Percentiles rank a stretch among this genome's conserved stretches.
Conservation (phyloP, 2,888 invertebrate species). For the Acanthacorydalis orientalis region DNA sequence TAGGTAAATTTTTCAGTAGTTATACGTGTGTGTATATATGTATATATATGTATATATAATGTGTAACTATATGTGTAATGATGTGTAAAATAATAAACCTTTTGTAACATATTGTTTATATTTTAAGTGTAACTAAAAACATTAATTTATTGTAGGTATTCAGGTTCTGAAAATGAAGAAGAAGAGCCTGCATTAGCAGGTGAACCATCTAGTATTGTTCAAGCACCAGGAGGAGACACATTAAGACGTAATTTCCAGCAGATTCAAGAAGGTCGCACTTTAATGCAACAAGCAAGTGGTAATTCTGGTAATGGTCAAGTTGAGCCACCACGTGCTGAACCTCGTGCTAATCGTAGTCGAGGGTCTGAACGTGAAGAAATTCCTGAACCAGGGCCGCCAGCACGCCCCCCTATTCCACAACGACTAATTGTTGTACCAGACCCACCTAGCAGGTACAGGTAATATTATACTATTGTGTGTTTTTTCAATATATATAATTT, state of each 20-base stretch:
- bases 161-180: slow-evolving; percentile 95
- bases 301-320: slow-evolving; percentile 33
- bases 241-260: slow-evolving; percentile 94
- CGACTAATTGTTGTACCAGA: slow-evolving; percentile 84
- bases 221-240: slow-evolving; percentile 82
- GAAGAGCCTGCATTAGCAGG: slow-evolving; percentile 83
- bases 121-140: background rate
- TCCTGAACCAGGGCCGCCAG: slow-evolving; percentile 74
- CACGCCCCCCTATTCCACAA: slow-evolving; percentile 77
- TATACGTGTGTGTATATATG: too few species aligned
- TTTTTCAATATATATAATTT: too few species aligned
- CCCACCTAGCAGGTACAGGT: slow-evolving; percentile 52
- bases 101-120: background rate
- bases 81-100: background rate
- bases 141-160: slow-evolving; percentile 43
- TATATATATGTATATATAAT: background rate
- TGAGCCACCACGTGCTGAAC: slow-evolving; percentile 34
- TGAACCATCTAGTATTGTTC: slow-evolving; percentile 89
- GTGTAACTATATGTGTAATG: background rate
- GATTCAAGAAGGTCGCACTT: slow-evolving; percentile 69
- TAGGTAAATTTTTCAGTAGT: slow-evolving; percentile 20
- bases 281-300: slow-evolving; percentile 34
- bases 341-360: slow-evolving; percentile 42
- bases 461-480: slow-evolving; percentile 8
- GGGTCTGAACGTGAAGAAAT: slow-evolving; percentile 40